A percentile compares a stretch with the other conserved stretches of the same genome.
These are phyloP conservation scores for Talpa occidentalis DNA, from an alignment of 2,113 vertebrate species.

Conservation along the genomic window DNA sequence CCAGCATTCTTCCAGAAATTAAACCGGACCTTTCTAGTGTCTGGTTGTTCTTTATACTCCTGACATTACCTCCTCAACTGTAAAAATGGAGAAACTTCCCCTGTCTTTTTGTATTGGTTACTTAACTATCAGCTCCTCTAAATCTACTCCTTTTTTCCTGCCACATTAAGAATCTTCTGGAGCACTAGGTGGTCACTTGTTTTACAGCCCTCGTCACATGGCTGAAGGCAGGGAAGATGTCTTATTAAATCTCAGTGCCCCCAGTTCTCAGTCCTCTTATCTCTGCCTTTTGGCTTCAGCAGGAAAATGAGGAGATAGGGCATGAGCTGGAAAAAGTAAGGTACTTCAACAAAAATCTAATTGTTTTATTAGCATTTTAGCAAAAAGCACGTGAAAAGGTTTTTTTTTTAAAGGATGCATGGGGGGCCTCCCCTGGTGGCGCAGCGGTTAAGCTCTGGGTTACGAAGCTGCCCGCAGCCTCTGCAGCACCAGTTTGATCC, in stretches of 20 bases:
- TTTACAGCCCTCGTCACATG: not conserved
- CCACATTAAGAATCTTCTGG: not conserved
- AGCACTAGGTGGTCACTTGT: not conserved
- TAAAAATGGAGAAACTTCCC: not conserved
- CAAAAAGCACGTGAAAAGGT: not conserved
- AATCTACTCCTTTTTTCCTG: not conserved
- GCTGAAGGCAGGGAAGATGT: not conserved
- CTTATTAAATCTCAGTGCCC: not conserved
- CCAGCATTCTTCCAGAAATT: not conserved
- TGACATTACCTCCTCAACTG: not conserved
- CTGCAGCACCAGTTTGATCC: too few relatives aligned
- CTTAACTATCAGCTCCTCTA: not conserved
- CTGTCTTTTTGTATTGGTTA: not conserved
- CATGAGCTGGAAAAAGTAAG: not conserved
- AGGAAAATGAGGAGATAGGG: too few relatives aligned
- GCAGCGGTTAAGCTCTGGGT: too few relatives aligned
- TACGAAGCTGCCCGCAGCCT: too few relatives aligned
- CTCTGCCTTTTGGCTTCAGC: not conserved
- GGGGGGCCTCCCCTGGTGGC: too few relatives aligned
- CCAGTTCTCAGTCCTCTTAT: not conserved
- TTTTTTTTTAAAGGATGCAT: not conserved
- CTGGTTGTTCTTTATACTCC: not conserved
- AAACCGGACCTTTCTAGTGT: not conserved
- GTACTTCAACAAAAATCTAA: not conserved
- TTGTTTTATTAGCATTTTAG: slow-evolving; percentile 22